Evolutionary conservation across 2,888 invertebrate species (phyloP), one percentile per base, ranked within the genome.

Genomic region (Portevinia maculata): DNA sequence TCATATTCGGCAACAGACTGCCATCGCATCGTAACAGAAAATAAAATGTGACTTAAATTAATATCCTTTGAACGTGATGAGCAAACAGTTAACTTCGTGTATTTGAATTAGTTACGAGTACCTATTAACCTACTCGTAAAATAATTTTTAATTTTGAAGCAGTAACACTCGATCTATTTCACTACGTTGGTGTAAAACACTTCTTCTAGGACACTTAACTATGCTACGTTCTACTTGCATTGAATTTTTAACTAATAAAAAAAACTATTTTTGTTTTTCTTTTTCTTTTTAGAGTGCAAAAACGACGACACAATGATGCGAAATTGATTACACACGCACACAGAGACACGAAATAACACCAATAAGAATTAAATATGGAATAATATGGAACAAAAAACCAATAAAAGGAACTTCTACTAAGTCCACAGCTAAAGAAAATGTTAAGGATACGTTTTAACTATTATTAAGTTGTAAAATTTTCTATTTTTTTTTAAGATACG

Each of bases 321-420:
- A 57, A 75, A 69, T 74, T 62, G 55, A 81, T 75, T 75, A 76
- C 70, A 65, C 70, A 70, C 70, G 53, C 48, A 59, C 55, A 59
- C 34, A 75, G 32, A 65, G 11, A 78, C 55, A 70, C 70, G 52
- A 21, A 19, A 69, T 41, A 60, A 75, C 67, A 75, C 70, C 28
- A 70, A 65, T 59, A 75, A 41, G 32, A 50, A 19, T 34, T 39
- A 48, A 69, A 69, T 39, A 48, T 37, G 44, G 30, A 30, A 44
- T 3, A 46, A 37, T 24, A 21, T 15, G 30, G 17, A 39, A 39
- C 41, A 57, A 50, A 46, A 46, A 57, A 52, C 46, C 17, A 64
- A 62, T 34, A 30, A 30, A 59, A 59, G 57, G 64, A 70, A 64
- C 64, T 65, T 81, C 67, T 81, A 59, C 53, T 21, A 13, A 44